Evolutionary conservation across 2,888 invertebrate genomes (phyloP).

Genomic region (Pediacus dermestoides): DNA sequence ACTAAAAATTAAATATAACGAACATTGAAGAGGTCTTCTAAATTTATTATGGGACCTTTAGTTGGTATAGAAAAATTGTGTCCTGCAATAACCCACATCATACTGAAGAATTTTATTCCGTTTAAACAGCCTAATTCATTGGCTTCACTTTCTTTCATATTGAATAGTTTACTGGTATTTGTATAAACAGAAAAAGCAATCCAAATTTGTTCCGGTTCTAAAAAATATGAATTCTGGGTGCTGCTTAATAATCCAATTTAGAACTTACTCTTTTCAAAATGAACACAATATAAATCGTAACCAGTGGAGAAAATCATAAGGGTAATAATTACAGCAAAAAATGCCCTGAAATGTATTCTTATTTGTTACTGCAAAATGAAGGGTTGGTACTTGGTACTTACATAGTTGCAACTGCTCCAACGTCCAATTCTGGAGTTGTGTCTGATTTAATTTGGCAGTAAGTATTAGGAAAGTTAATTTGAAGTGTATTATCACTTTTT

Average conservation of each 20-base stretch:
- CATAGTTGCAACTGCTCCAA: slow-evolving; percentile 16
- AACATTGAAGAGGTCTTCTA: slow-evolving; percentile 14
- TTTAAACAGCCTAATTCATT: slow-evolving; percentile 26
- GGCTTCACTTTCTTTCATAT: slow-evolving; percentile 11
- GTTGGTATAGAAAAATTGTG: slow-evolving; percentile 33
- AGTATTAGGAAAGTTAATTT: slow-evolving; percentile 11
- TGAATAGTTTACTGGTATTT: slow-evolving; percentile 26
- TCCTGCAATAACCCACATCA: slow-evolving; percentile 51
- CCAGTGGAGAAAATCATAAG: slow-evolving; percentile 11
- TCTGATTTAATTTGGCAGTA: slow-evolving; percentile 16
- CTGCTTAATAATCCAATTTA: too few species aligned
- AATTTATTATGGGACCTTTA: slow-evolving; percentile 13
- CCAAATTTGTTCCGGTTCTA: slow-evolving; percentile 15
- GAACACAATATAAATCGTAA: slow-evolving; percentile 15
- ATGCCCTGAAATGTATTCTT: slow-evolving; percentile 7
- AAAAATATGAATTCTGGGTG: too few species aligned
- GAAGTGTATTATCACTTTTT: background rate
- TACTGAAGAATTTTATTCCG: slow-evolving; percentile 26
- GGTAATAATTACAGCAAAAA: slow-evolving; percentile 8
- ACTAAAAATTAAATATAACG: background rate
- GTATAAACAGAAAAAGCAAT: slow-evolving; percentile 24
- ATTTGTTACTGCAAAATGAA: background rate
- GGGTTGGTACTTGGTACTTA: background rate
- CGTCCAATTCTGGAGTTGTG: slow-evolving; percentile 8
- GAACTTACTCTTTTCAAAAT: slow-evolving; percentile 6